These are phyloP conservation scores for Halocaridina rubra DNA, from an alignment of 2,888 invertebrate species.

Conservation along the genomic window DNA sequence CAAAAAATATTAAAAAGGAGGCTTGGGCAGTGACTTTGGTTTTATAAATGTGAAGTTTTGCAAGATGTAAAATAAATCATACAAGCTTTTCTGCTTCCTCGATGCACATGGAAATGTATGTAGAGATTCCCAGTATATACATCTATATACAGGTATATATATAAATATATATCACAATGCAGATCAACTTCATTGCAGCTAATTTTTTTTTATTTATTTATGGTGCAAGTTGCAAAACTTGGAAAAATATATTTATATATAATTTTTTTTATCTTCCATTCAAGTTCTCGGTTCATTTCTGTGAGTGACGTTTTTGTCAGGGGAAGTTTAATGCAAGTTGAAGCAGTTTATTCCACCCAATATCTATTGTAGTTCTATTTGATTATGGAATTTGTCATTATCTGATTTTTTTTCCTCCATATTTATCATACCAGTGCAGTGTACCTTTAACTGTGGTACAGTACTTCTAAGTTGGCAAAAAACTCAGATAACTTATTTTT, in stretches of 20 bases:
- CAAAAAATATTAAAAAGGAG: neutral
- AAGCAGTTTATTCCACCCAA: neutral
- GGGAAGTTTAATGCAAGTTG: slow-evolving; percentile 36
- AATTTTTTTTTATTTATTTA: neutral
- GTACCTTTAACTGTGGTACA: neutral
- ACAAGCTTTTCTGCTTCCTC: neutral
- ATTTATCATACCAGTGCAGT: too few species aligned
- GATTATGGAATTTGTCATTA: slow-evolving; percentile 4
- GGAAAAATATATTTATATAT: neutral
- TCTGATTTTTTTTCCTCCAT: neutral
- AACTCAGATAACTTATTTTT: neutral
- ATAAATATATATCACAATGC: neutral
- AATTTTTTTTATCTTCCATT: slow-evolving; percentile 11
- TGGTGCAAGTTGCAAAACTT: neutral
- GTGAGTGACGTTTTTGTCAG: slow-evolving; percentile 24
- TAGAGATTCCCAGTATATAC: neutral
- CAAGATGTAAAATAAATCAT: neutral
- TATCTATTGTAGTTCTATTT: slow-evolving; percentile 4
- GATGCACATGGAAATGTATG: neutral
- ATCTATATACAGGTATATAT: too few species aligned
- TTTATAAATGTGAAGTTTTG: neutral
- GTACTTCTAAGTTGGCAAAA: neutral
- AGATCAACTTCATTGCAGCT: neutral
- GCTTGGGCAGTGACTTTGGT: neutral
- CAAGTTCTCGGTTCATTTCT: neutral